Percentiles rank a stretch among this genome's conserved stretches.
Conservation (phyloP, 2,888 invertebrate species). For the Euzetes globulus region DNA sequence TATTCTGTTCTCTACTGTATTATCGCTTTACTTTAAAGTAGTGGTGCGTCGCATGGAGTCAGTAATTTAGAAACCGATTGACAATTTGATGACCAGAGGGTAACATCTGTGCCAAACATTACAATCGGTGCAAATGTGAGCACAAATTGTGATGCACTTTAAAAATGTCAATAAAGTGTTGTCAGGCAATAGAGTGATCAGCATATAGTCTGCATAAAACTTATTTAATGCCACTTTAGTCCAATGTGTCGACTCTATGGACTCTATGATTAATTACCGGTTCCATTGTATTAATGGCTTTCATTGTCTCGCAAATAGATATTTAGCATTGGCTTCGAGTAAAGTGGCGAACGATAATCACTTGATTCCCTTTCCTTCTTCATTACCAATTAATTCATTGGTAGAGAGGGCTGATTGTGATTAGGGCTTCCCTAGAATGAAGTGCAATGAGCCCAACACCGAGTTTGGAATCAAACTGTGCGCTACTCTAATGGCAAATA, state of each 20-base stretch:
- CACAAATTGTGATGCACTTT: not conserved
- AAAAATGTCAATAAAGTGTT: not conserved
- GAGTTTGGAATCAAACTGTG: conserved; percentile 10
- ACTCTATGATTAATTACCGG: conserved; percentile 12
- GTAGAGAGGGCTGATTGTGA: conserved; percentile 8
- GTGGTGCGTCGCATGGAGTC: not conserved
- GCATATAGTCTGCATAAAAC: not conserved
- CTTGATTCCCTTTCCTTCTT: conserved; percentile 5
- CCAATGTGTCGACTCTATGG: conserved; percentile 15
- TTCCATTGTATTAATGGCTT: conserved; percentile 4
- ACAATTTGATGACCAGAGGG: conserved; percentile 19
- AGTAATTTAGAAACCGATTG: not conserved
- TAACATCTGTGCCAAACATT: conserved; percentile 14
- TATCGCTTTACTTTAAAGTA: too few species aligned
- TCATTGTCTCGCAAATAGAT: conserved; percentile 5
- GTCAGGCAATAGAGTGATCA: not conserved
- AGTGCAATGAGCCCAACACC: not conserved
- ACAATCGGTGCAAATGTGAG: not conserved
- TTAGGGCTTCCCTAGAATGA: not conserved
- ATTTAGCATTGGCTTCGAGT: not conserved
- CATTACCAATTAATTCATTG: conserved; percentile 25
- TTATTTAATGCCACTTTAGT: not conserved
- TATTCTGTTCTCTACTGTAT: too few species aligned
- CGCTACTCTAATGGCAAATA: conserved; percentile 16
- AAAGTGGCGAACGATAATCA: conserved; percentile 9